Conservation (phyloP, 2,797 vertebrate species). For the Siniperca undulata region DNA sequence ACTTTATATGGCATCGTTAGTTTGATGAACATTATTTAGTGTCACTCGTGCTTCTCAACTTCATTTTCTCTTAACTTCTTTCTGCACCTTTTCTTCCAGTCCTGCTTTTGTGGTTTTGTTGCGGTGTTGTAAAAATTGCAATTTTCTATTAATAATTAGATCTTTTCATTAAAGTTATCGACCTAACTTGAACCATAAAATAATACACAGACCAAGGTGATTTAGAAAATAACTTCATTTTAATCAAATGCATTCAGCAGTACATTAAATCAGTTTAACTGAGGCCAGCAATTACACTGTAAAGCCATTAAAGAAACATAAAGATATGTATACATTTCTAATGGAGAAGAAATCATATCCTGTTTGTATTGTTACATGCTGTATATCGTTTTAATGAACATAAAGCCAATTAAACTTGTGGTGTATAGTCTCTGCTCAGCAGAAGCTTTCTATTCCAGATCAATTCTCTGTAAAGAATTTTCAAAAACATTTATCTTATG, state of each 20-base stretch:
- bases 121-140: not conserved
- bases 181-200: not conserved
- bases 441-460: conserved; percentile 51
- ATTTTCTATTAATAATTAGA: not conserved
- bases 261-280: conserved; percentile 51
- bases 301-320: conserved; percentile 35
- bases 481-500: not conserved
- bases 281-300: conserved; percentile 22
- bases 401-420: conserved; percentile 19
- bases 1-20: no score
- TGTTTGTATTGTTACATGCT: conserved; percentile 5
- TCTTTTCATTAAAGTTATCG: rapidly evolving
- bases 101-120: not conserved
- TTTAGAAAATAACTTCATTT: conserved; percentile 66
- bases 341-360: not conserved
- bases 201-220: not conserved
- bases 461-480: conserved; percentile 24
- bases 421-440: conserved; percentile 68
- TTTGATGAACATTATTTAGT: no score
- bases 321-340: conserved; percentile 15
- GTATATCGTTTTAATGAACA: conserved; percentile 13
- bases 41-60: no score
- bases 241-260: conserved; percentile 54
- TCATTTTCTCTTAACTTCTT: not conserved
- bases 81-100: not conserved